These are phyloP conservation scores for Oreochromis mossambicus DNA, from an alignment of 2,797 vertebrate genomes.

Conservation along the genomic window DNA sequence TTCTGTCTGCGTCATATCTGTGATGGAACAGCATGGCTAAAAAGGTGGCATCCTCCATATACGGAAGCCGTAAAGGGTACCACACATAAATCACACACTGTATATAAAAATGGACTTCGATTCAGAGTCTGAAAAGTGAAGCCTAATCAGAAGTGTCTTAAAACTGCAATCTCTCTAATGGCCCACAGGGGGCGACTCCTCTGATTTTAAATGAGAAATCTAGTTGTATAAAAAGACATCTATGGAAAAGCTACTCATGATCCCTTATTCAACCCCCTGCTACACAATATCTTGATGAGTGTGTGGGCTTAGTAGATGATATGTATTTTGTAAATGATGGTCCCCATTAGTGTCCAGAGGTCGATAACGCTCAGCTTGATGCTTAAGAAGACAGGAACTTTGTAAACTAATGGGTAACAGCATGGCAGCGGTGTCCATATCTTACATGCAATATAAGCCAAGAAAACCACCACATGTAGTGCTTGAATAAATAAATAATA, in stretches of 20 bases:
- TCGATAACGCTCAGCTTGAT: background rate
- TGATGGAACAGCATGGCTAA: background rate
- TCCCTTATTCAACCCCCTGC: fast-evolving
- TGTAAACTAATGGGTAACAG: fast-evolving
- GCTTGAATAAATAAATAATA: background rate
- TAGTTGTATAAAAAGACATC: background rate
- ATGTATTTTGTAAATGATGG: background rate
- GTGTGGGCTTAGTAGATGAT: background rate
- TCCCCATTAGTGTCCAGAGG: background rate
- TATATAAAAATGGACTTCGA: background rate
- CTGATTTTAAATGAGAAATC: background rate
- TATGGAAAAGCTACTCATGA: background rate
- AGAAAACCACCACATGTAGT: background rate
- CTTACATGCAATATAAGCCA: background rate
- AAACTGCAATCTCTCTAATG: background rate
- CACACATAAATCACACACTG: background rate
- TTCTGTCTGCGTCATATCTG: background rate
- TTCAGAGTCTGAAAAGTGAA: background rate
- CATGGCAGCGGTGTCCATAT: background rate
- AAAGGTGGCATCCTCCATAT: fast-evolving
- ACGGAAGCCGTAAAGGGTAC: fast-evolving
- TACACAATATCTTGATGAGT: fast-evolving
- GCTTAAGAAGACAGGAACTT: background rate
- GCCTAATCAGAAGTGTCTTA: background rate
- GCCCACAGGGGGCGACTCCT: background rate